These are phyloP conservation scores for Psettodes erumei DNA, from an alignment of 2,113 vertebrate genomes.

Conservation along the genomic window DNA sequence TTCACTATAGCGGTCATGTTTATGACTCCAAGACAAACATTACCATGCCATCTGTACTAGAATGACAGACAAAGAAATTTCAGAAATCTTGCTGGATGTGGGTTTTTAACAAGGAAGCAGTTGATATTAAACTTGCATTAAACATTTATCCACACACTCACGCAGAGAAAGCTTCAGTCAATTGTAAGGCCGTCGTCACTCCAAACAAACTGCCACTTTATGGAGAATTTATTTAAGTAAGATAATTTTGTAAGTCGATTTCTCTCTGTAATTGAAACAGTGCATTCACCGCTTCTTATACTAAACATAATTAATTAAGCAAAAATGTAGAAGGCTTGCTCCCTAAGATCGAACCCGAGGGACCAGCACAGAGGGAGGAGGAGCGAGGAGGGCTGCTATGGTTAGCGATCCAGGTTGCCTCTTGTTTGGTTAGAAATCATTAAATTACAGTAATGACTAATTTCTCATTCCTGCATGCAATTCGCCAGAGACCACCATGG, in stretches of 20 bases:
- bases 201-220: slow-evolving; percentile 39
- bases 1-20: slow-evolving; percentile 19
- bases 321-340: slow-evolving; percentile 76
- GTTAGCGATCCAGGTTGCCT: slow-evolving; percentile 77
- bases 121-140: not conserved
- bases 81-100: not conserved
- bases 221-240: slow-evolving; percentile 56
- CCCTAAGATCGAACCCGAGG: slow-evolving; percentile 75
- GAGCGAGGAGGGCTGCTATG: slow-evolving; percentile 48
- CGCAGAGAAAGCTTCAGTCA: slow-evolving; percentile 1
- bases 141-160: not conserved
- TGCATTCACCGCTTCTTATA: slow-evolving; percentile 72
- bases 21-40: slow-evolving; percentile 9
- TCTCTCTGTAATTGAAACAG: slow-evolving; percentile 77
- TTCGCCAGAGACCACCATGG: slow-evolving; percentile 79
- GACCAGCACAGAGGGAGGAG: slow-evolving; percentile 45
- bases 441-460: slow-evolving; percentile 88
- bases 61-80: not conserved
- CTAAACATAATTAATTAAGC: slow-evolving; percentile 83
- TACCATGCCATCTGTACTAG: not conserved
- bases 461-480: slow-evolving; percentile 83
- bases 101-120: not conserved
- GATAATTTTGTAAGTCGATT: slow-evolving; percentile 78
- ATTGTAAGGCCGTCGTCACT: slow-evolving; percentile 16
- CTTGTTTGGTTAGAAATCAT: slow-evolving; percentile 85